Conservation (phyloP, 2,113 vertebrate species). For the Chloropsis hardwickii region DNA sequence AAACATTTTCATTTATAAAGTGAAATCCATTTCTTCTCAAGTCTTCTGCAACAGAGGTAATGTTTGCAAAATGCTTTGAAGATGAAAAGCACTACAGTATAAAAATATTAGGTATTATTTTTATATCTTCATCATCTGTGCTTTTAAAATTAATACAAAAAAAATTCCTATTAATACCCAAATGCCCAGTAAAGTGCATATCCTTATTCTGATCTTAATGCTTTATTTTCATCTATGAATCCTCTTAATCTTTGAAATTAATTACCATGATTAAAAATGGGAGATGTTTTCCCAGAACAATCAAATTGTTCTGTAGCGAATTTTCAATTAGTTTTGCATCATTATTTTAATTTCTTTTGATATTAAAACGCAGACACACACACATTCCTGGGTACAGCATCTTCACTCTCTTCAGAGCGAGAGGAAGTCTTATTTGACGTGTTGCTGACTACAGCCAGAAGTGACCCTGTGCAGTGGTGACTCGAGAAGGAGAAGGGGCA, state of each 20-base stretch:
- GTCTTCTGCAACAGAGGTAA: neutral
- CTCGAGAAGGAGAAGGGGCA: neutral
- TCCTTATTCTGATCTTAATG: slow-evolving; percentile 15
- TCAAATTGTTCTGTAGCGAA: neutral
- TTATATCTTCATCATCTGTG: slow-evolving; percentile 38
- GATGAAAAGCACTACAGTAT: neutral
- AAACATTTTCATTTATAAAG: neutral
- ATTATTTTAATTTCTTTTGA: slow-evolving; percentile 27
- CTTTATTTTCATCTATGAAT: slow-evolving; percentile 38
- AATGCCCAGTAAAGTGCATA: slow-evolving; percentile 15
- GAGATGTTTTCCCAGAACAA: slow-evolving; percentile 60
- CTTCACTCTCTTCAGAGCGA: neutral
- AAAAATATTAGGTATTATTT: slow-evolving; percentile 30
- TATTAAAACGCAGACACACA: neutral
- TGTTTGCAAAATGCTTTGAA: slow-evolving; percentile 6
- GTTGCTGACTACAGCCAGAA: neutral
- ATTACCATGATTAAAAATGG: slow-evolving; percentile 54
- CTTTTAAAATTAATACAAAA: slow-evolving; percentile 33
- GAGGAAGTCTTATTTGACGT: neutral
- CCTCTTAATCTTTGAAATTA: slow-evolving; percentile 63
- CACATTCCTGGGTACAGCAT: neutral
- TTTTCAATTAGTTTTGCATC: neutral
- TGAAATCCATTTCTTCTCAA: slow-evolving; percentile 4
- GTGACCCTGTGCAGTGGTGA: neutral
- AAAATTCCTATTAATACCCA: neutral